Evolutionary conservation across 2,888 invertebrate species (phyloP).

Genomic region (Pseudococcus jackbeardsleyi): DNA sequence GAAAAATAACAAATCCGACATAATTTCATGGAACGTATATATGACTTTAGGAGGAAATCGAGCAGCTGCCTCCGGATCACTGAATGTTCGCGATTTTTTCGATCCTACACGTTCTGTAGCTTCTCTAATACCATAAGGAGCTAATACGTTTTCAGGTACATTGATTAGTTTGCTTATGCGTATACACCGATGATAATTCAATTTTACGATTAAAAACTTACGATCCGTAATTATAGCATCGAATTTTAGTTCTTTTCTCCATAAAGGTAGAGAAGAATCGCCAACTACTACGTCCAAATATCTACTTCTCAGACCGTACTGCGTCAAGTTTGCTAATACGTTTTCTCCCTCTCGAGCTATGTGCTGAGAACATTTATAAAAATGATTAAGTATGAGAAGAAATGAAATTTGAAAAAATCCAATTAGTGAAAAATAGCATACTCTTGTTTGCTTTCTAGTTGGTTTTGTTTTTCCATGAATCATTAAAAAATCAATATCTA

Average conservation of each 20-base stretch:
- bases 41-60: conserved; percentile 81
- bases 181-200: neutral
- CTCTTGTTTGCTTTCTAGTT: conserved; percentile 74
- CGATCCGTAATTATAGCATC: conserved; percentile 98
- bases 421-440: conserved; percentile 61
- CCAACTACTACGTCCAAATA: conserved; percentile 92
- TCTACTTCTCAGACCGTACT: conserved; percentile 82
- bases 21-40: conserved; percentile 86
- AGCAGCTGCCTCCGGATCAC: conserved; percentile 77
- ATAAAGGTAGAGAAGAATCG: conserved; percentile 89
- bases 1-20: conserved; percentile 87
- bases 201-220: conserved; percentile 69
- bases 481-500: conserved; percentile 95
- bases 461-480: conserved; percentile 89
- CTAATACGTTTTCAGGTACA: conserved; percentile 72
- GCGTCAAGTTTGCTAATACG: conserved; percentile 87
- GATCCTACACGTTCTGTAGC: conserved; percentile 87
- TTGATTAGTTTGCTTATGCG: neutral
- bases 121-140: conserved; percentile 98
- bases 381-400: neutral
- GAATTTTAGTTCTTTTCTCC: conserved; percentile 79
- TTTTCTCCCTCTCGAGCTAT: conserved; percentile 79
- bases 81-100: conserved; percentile 70
- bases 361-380: conserved; percentile 67
- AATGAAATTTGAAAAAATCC: neutral